A percentile compares a stretch with the other conserved stretches of the same genome.
Conservation (phyloP, 2,113 vertebrate genomes). For the Porphyrio hochstetteri region DNA sequence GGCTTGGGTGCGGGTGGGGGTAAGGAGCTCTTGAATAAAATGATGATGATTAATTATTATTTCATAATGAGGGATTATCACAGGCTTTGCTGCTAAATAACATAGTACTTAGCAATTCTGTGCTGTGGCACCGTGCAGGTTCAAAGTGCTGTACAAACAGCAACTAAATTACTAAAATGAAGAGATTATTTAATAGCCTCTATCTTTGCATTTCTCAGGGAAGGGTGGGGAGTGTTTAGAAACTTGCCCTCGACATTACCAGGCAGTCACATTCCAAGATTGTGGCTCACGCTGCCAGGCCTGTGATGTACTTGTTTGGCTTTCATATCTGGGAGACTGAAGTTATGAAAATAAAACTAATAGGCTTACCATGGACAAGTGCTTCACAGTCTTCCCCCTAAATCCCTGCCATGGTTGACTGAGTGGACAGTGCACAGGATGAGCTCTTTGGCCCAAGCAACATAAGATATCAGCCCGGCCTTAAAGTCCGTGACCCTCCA, state of each 20-base stretch:
- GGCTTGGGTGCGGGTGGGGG: constrained; percentile 20
- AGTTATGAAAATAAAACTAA: constrained; percentile 32
- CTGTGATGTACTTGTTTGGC: constrained; percentile 21
- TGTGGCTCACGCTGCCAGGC: constrained; percentile 23
- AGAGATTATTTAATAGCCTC: constrained; percentile 55
- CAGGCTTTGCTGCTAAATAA: constrained; percentile 61
- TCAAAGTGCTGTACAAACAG: constrained; percentile 59
- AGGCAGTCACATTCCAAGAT: constrained; percentile 51
- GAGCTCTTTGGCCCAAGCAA: background rate
- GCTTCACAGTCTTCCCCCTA: background rate
- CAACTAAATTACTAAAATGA: constrained; percentile 56
- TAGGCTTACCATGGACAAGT: background rate
- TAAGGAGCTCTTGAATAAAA: constrained; percentile 40
- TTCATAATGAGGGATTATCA: constrained; percentile 70
- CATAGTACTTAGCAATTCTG: constrained; percentile 42
- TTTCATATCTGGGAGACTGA: background rate
- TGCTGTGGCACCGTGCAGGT: background rate
- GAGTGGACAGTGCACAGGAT: background rate
- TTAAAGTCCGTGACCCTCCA: background rate
- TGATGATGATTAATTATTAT: constrained; percentile 66
- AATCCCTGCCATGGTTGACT: background rate
- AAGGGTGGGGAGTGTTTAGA: constrained; percentile 62
- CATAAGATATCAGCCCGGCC: background rate
- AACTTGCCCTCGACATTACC: background rate
- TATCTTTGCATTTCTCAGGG: constrained; percentile 47